A percentile compares a stretch with the other conserved stretches of the same genome.
Evolutionary conservation across 1,140 invertebrate species (phyloP).

Genomic region (Caenorhabditis briggsae): DNA sequence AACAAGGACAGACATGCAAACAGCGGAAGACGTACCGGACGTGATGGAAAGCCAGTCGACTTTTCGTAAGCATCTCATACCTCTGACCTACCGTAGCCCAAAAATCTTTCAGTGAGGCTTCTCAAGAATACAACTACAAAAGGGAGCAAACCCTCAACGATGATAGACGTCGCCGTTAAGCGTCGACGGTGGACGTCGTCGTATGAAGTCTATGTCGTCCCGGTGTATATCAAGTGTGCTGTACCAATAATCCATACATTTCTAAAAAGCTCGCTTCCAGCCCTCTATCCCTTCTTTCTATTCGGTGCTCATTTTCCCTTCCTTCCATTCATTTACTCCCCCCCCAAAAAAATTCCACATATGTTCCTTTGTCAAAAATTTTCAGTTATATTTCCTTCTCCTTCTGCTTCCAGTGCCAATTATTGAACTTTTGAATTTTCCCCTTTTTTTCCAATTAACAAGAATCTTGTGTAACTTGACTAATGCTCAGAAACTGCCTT

Average conservation of each 20-base stretch:
- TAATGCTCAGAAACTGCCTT: constrained; percentile 54
- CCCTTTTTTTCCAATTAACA: not conserved
- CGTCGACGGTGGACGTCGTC: not conserved
- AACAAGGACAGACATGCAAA: constrained; percentile 63
- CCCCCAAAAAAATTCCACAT: not conserved
- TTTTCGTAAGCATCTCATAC: constrained; percentile 57
- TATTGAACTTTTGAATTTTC: not conserved
- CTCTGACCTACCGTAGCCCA: not conserved
- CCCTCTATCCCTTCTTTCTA: constrained; percentile 3
- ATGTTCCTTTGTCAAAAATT: not conserved
- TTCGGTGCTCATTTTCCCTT: constrained; percentile 41
- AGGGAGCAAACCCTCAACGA: constrained; percentile 62
- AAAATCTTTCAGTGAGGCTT: constrained; percentile 63
- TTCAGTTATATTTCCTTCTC: constrained; percentile 33
- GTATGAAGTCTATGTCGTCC: not conserved
- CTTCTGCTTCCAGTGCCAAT: constrained; percentile 50
- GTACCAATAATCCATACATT: not conserved
- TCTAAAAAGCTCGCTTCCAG: not conserved
- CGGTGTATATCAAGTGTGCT: constrained; percentile 31
- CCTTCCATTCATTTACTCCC: not conserved
- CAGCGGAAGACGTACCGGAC: constrained; percentile 59
- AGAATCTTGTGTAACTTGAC: constrained; percentile 7
- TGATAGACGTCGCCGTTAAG: constrained; percentile 38
- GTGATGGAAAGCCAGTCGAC: constrained; percentile 66
- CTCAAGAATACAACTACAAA: constrained; percentile 69